Evolutionary conservation across 2,797 vertebrate species (phyloP).

Genomic region (Gymnoscopelus microlampas): DNA sequence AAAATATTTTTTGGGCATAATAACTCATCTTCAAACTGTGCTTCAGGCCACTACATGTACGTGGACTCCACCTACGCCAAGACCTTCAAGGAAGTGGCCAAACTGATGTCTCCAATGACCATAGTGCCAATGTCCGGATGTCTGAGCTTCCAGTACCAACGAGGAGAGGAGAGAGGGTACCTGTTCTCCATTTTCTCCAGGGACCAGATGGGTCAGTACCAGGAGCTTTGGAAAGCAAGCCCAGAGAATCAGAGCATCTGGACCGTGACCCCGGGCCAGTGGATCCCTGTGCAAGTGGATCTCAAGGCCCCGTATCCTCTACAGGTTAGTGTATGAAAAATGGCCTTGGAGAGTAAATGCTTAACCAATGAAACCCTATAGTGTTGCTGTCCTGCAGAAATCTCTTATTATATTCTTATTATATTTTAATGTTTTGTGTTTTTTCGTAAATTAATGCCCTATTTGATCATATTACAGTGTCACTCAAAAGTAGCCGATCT

Average conservation of each 20-base stretch:
- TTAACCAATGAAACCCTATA: too few relatives aligned
- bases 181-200: slow-evolving; percentile 88
- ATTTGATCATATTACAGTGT: too few relatives aligned
- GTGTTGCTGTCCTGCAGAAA: too few relatives aligned
- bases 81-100: slow-evolving; percentile 93
- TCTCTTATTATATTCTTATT: too few relatives aligned
- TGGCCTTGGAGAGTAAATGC: background rate
- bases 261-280: slow-evolving; percentile 62
- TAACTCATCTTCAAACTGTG: too few relatives aligned
- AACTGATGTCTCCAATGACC: slow-evolving; percentile 90
- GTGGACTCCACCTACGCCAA: slow-evolving; percentile 91
- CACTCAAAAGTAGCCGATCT: too few relatives aligned
- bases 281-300: slow-evolving; percentile 89
- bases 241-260: slow-evolving; percentile 57
- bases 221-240: slow-evolving; percentile 90
- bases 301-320: slow-evolving; percentile 84
- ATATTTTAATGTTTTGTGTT: too few relatives aligned
- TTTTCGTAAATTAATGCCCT: too few relatives aligned
- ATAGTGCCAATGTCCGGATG: slow-evolving; percentile 88
- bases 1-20: too few relatives aligned
- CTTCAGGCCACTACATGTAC: slow-evolving; percentile 88
- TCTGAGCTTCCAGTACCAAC: slow-evolving; percentile 92
- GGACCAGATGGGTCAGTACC: slow-evolving; percentile 88
- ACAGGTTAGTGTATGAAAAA: slow-evolving; percentile 64
- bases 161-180: slow-evolving; percentile 84